Evolutionary conservation across 2,113 vertebrate genomes (phyloP).

Genomic region (Antennarius striatus): DNA sequence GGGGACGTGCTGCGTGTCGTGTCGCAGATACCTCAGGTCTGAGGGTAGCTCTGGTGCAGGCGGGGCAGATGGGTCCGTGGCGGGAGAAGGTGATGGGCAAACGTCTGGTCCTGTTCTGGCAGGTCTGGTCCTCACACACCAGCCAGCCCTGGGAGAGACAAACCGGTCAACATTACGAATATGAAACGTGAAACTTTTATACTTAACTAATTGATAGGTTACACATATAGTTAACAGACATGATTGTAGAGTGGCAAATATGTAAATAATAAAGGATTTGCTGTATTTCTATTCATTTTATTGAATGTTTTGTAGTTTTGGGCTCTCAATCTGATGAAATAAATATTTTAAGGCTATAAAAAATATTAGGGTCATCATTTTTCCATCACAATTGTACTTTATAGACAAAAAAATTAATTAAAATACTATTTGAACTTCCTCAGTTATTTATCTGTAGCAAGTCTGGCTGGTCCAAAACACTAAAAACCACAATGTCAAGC

Average conservation of each 20-base stretch:
- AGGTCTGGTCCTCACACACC: constrained; percentile 93
- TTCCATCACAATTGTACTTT: neutral
- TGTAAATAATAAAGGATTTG: neutral
- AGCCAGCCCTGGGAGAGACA: constrained; percentile 86
- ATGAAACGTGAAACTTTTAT: neutral
- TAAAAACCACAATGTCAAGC: neutral
- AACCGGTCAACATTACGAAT: neutral
- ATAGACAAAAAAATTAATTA: neutral
- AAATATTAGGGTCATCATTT: neutral
- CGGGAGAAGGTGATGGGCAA: constrained; percentile 89
- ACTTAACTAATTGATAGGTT: neutral
- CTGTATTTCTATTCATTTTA: neutral
- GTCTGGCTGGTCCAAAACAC: neutral
- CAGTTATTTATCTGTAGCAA: too few species aligned
- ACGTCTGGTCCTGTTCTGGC: constrained; percentile 86
- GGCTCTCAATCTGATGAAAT: too few species aligned
- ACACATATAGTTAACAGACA: too few species aligned
- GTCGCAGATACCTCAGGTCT: constrained; percentile 84
- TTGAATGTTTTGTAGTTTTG: neutral
- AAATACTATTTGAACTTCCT: neutral
- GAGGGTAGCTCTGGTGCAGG: constrained; percentile 87
- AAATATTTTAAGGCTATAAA: too few species aligned
- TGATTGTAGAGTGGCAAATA: neutral
- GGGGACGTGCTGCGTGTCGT: neutral
- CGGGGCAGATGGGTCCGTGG: constrained; percentile 88